A percentile compares a stretch with the other conserved stretches of the same genome.
Conservation (phyloP, 2,888 invertebrate species). For the Dryocosmus kuriphilus region DNA sequence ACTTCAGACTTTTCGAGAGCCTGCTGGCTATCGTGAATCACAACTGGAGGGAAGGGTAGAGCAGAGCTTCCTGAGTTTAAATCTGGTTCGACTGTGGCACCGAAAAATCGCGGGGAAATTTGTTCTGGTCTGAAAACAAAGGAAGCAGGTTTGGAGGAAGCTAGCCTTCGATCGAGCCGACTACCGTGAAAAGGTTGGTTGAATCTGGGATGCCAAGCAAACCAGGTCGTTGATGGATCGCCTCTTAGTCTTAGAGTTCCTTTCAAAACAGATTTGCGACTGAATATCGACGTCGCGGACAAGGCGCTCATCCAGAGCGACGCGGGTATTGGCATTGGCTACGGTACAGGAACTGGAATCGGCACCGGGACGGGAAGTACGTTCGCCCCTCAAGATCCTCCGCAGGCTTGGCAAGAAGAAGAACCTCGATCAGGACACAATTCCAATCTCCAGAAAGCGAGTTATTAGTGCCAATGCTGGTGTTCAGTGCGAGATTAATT, state of each 20-base stretch:
- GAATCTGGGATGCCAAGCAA: slow-evolving; percentile 74
- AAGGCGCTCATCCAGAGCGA: slow-evolving; percentile 82
- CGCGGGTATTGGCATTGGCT: slow-evolving; percentile 88
- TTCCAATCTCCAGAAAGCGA: slow-evolving; percentile 69
- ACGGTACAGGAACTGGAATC: slow-evolving; percentile 90
- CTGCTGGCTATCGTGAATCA: not conserved
- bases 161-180: slow-evolving; percentile 65
- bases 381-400: slow-evolving; percentile 77
- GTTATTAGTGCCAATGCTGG: slow-evolving; percentile 54
- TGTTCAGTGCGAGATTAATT: slow-evolving; percentile 61
- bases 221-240: slow-evolving; percentile 72
- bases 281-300: slow-evolving; percentile 72
- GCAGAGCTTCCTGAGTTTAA: slow-evolving; percentile 7
- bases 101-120: slow-evolving; percentile 40
- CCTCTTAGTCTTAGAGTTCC: slow-evolving; percentile 66
- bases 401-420: slow-evolving; percentile 73
- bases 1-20: not conserved
- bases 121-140: slow-evolving; percentile 56
- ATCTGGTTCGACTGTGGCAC: slow-evolving; percentile 8
- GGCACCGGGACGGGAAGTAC: slow-evolving; percentile 80
- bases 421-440: slow-evolving; percentile 75
- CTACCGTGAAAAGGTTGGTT: slow-evolving; percentile 67
- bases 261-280: slow-evolving; percentile 66
- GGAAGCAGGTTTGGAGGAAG: slow-evolving; percentile 63
- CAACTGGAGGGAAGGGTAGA: not conserved